A percentile compares a stretch with the other conserved stretches of the same genome.
These are phyloP conservation scores for Cantharis rustica DNA, from an alignment of 2,888 invertebrate species.

Conservation along the genomic window DNA sequence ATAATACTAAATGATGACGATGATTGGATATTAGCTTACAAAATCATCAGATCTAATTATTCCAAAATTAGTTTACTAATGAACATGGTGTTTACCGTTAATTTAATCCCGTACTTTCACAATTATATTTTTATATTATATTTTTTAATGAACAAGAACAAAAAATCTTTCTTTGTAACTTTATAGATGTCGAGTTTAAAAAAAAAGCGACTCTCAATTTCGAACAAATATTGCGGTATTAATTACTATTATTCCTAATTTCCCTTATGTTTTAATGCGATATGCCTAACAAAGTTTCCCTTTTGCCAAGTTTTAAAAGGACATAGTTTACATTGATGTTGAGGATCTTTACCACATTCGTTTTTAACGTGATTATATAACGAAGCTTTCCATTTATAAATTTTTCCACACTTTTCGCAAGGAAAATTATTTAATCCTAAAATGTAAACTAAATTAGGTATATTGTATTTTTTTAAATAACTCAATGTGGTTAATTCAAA, in stretches of 20 bases:
- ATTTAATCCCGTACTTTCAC: no score
- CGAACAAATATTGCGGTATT: neutral
- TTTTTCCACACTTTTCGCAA: conserved; percentile 22
- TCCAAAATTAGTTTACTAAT: no score
- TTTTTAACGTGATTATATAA: conserved; percentile 33
- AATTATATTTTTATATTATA: no score
- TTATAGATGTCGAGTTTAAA: neutral
- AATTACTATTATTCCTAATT: neutral
- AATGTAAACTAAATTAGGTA: neutral
- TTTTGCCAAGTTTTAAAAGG: conserved; percentile 31
- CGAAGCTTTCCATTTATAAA: conserved; percentile 24
- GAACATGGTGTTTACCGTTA: no score
- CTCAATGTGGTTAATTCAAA: neutral
- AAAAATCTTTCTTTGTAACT: neutral
- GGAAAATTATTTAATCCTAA: neutral
- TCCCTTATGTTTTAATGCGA: neutral
- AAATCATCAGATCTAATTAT: no score
- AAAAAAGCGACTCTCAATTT: no score
- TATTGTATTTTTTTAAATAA: neutral
- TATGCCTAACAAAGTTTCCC: conserved; percentile 3
- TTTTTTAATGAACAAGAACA: no score
- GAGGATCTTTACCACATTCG: conserved; percentile 48
- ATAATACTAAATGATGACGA: no score
- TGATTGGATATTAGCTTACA: no score
- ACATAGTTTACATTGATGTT: conserved; percentile 37